Conservation (phyloP, 2,797 vertebrate genomes). For the Sebastiscus albofasciatus region DNA sequence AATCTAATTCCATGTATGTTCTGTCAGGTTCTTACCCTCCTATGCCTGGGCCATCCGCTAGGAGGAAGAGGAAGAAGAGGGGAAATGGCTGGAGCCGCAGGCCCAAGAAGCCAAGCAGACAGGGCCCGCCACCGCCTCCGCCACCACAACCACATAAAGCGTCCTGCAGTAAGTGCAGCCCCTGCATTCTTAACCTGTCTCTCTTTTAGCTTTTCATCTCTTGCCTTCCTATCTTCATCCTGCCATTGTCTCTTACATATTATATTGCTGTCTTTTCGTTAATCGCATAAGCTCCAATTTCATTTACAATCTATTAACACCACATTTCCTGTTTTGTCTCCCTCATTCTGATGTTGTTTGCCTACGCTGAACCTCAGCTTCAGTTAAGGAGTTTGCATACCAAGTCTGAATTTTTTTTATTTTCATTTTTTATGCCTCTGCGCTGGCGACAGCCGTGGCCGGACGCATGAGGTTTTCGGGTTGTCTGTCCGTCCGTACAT, state of each 20-base stretch:
- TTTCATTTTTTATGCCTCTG: not conserved
- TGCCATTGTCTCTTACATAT: constrained; percentile 10
- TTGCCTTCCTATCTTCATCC: not conserved
- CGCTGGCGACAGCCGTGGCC: not conserved
- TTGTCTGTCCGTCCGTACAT: not conserved
- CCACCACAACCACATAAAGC: constrained; percentile 75
- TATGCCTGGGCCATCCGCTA: constrained; percentile 34
- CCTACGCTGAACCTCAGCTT: constrained; percentile 9
- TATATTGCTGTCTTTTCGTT: constrained; percentile 3
- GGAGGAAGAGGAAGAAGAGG: constrained; percentile 76
- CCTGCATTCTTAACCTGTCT: constrained; percentile 1
- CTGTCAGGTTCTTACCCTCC: constrained; percentile 72
- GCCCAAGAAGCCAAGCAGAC: constrained; percentile 61
- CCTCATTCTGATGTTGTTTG: constrained; percentile 32
- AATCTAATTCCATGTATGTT: constrained; percentile 2
- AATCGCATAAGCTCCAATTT: not conserved
- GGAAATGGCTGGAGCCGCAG: constrained; percentile 75
- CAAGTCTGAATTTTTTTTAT: not conserved
- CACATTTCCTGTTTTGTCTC: constrained; percentile 22
- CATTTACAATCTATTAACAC: constrained; percentile 6
- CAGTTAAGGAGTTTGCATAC: constrained; percentile 11
- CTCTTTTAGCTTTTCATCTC: not conserved
- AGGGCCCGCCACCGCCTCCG: constrained; percentile 32
- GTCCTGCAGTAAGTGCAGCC: constrained; percentile 87
- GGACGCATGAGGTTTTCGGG: not conserved